Evolutionary conservation across 2,113 vertebrate species (phyloP).

Genomic region (Phainopepla nitens): DNA sequence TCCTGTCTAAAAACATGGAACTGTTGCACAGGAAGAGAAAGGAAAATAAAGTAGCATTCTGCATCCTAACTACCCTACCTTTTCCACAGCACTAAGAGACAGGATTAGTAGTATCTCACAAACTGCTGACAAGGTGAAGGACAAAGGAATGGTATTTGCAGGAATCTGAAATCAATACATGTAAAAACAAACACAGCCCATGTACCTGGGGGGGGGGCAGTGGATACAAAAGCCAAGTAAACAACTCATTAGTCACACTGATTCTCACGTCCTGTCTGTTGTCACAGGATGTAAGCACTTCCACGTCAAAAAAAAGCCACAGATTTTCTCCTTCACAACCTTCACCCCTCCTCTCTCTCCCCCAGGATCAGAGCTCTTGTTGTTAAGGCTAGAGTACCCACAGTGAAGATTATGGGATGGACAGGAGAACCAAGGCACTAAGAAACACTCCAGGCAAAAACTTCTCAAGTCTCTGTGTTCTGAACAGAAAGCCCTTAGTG

Average conservation of each 20-base stretch:
- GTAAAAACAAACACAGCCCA: neutral
- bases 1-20: neutral
- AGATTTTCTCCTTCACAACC: neutral
- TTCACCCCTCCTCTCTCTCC: neutral
- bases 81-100: neutral
- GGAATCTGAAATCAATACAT: conserved; percentile 9
- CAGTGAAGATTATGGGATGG: neutral
- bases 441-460: neutral
- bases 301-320: conserved; percentile 29
- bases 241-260: conserved; percentile 32
- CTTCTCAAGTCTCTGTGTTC: neutral
- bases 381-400: neutral
- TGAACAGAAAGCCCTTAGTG: neutral
- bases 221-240: conserved; percentile 9
- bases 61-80: neutral
- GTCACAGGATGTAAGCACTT: neutral
- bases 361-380: neutral
- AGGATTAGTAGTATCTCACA: neutral
- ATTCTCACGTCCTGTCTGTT: conserved; percentile 20
- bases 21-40: neutral
- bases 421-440: neutral
- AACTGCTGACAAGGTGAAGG: neutral
- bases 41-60: neutral
- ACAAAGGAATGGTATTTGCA: conserved; percentile 2
- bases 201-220: fast-evolving